Percentiles rank a stretch among this genome's conserved stretches.
Conservation (phyloP, 2,113 vertebrate genomes). For the Callipepla californica region DNA sequence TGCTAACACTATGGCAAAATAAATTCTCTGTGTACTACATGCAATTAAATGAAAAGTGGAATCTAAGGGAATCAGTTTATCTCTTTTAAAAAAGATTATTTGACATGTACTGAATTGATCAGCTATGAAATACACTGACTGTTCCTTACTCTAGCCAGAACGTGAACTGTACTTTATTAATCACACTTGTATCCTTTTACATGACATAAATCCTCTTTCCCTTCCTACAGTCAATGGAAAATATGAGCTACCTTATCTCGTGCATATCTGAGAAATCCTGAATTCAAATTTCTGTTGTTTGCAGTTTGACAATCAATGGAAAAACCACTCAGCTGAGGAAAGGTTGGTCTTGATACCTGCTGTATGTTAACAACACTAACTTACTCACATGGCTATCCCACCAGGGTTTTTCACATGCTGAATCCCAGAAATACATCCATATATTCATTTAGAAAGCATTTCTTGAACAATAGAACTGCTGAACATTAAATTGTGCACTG, state of each 20-base stretch:
- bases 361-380: not conserved
- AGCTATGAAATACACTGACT: not conserved
- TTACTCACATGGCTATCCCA: not conserved
- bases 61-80: constrained; percentile 10
- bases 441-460: not conserved
- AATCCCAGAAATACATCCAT: constrained; percentile 5
- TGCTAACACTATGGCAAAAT: constrained; percentile 46
- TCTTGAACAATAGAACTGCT: not conserved
- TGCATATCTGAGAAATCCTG: not conserved
- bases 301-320: not conserved
- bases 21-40: constrained; percentile 27
- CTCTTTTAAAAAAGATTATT: constrained; percentile 23
- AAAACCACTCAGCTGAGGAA: not conserved
- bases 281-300: not conserved
- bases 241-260: not conserved
- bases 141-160: constrained; percentile 17
- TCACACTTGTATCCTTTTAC: not conserved
- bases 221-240: not conserved
- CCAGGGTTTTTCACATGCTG: not conserved
- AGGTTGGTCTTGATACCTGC: not conserved
- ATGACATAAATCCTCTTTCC: not conserved
- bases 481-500: constrained; percentile 9
- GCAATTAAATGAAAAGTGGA: constrained; percentile 52
- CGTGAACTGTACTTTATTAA: not conserved
- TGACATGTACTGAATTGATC: not conserved